Evolutionary conservation across 2,113 vertebrate species (phyloP), one percentile per base, ranked within the genome.

Genomic region (Ancistrus triradiatus): DNA sequence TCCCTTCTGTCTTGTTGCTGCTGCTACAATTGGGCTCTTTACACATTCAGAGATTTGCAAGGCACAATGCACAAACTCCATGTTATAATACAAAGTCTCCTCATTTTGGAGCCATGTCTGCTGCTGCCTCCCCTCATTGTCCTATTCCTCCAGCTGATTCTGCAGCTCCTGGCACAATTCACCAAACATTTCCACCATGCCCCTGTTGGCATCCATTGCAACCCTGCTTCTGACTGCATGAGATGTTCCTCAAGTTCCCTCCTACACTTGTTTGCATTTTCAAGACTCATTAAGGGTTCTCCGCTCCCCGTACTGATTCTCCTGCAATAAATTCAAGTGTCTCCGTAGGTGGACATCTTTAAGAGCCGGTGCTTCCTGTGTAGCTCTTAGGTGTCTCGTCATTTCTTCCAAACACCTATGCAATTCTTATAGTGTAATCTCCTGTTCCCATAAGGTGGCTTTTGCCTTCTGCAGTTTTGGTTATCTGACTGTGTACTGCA

Each of bases 231-330:
- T 0, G 84, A 88, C 3, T 70, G 81, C 49, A 89, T 84, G 27
- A 95, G 85, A 76, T 84, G 85, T 59, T 91, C 86, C 78, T 92
- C 91, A 0, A 92, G 88, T 49, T 93, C 87, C 0, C 83, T 81
- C 14, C 85, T 86, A 46, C 80, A 90, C 47, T 88, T 87, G 64
- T 95, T 92, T 0, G 88, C 85, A 67, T 92, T 86, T 5, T 85
- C 90, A 38, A 97, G 80, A 51, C 85, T 91, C 81, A 40, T 88
- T 63, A 21, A 95, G 73, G 37, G 83, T 87, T 75, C 84, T 89
- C 73, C 92, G 90, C 33, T 98, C 94, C 68, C 87, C 83, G 59
- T 94, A 92, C 0, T 94, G 94, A 85, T 91, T 95, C 24, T 89
- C 91, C 68, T 95, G 87, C 63, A 97, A 75, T 13, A 92, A 84